Conservation (phyloP, 2,888 invertebrate genomes). For the Danaus chrysippus region DNA sequence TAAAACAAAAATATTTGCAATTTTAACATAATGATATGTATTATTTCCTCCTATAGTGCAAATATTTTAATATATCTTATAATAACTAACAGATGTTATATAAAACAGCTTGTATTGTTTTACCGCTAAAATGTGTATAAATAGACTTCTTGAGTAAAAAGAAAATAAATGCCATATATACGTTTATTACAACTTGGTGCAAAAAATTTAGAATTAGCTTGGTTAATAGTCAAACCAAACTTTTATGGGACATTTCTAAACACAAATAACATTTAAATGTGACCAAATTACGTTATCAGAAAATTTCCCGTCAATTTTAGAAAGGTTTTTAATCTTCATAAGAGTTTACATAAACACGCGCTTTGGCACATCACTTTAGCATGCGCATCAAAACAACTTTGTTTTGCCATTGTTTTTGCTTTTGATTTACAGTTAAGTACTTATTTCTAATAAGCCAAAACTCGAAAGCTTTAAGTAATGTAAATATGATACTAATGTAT, state of each 20-base stretch:
- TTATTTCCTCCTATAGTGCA: neutral
- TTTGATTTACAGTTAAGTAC: constrained; percentile 22
- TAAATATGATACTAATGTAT: too few species aligned
- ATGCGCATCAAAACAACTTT: constrained; percentile 21
- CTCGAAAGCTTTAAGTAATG: constrained; percentile 11
- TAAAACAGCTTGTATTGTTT: too few species aligned
- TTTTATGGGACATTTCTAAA: neutral
- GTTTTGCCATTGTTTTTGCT: constrained; percentile 28
- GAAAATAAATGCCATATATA: too few species aligned
- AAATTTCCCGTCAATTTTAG: constrained; percentile 13
- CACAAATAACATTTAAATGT: neutral
- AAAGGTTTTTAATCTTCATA: constrained; percentile 15
- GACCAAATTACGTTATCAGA: constrained; percentile 11
- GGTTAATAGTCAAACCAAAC: too few species aligned
- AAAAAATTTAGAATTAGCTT: too few species aligned
- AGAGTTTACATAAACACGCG: constrained; percentile 21
- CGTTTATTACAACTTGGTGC: too few species aligned
- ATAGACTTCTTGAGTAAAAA: too few species aligned
- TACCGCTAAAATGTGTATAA: too few species aligned
- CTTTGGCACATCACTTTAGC: constrained; percentile 19
- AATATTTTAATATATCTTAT: too few species aligned
- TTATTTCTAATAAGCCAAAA: constrained; percentile 19
- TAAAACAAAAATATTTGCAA: constrained; percentile 1
- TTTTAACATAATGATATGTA: neutral
- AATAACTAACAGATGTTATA: too few species aligned